Evolutionary conservation across 2,113 vertebrate species (phyloP).

Genomic region (Macroglossus sobrinus): DNA sequence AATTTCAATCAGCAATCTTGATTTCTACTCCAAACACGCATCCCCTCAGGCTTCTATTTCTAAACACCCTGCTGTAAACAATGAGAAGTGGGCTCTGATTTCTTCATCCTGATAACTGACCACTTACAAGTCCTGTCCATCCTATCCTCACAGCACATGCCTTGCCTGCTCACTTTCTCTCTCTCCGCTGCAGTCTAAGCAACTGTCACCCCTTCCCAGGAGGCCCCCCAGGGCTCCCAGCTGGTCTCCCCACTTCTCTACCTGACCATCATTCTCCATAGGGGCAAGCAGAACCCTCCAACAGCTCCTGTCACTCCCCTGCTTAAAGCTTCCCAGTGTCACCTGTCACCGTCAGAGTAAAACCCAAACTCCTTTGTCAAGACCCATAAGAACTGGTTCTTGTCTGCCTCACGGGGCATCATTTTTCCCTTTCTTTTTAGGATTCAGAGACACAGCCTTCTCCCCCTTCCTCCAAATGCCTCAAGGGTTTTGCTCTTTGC

Average conservation of each 20-base stretch:
- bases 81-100: background rate
- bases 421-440: background rate
- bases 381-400: fast-evolving
- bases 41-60: background rate
- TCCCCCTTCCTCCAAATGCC: background rate
- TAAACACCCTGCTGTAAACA: background rate
- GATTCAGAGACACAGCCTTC: background rate
- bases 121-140: background rate
- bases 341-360: background rate
- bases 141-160: background rate
- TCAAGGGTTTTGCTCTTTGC: background rate
- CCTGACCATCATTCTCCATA: background rate
- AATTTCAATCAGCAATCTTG: background rate
- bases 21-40: background rate
- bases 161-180: background rate
- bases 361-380: background rate
- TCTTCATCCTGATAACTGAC: background rate
- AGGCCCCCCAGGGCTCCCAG: fast-evolving
- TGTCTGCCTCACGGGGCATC: background rate
- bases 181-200: background rate
- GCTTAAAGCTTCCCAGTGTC: fast-evolving
- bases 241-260: background rate
- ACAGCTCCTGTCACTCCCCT: too few species aligned
- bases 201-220: background rate
- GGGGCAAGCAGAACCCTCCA: too few species aligned